Base-by-base conservation (phyloP, 2,113 vertebrate species). In the chimpanzee (Pan troglodytes) region DNA sequence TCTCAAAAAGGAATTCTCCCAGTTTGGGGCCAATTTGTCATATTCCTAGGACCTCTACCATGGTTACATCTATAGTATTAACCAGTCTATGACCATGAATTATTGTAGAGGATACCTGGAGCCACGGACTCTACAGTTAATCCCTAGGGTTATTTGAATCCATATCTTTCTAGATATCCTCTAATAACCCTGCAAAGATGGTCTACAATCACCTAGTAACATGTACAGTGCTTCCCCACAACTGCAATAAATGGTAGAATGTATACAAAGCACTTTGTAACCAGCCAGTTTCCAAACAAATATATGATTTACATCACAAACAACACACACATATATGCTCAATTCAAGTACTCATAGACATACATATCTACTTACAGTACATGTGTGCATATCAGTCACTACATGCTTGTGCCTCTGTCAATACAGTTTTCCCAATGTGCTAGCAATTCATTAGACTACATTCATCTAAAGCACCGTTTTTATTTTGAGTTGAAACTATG, bases 381-480 rank as follows among this genome's bases (percentile, higher is more conserved):
- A 6, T 30, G 30, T 80, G 5, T 52, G 20, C 48, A 6, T 84
- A 17, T 61, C 75, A 52, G 48, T 68, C 45, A 22, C 35, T 32
- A 22, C 13, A 23, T 43, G 23, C 40, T 68, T 38, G 3, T 12
- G 18, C 35, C n/a, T 55, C 48, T 90, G 57, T 84, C 82, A 76
- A 45, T 52, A 72, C 17, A 84, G 22, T 32, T 85, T 94, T 81
- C 72, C 76, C 80, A 40, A 93, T 27, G 4, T 68, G 59, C 50
- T 57, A 78, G 32, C 35, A 64, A 50, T 93, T 96, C 23, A 40
- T 50, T 67, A 78, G 10, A 40, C 84, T 88, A 93, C 61, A n/a
- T 86, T 93, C 96, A 84, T 75, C 81, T 72, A 95, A 97, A 78
- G 32, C 30, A 72, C n/a, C 25, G 81, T 83, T 96, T 86, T 32